These are phyloP conservation scores for Panurus biarmicus DNA, from an alignment of 2,113 vertebrate species.

Conservation along the genomic window DNA sequence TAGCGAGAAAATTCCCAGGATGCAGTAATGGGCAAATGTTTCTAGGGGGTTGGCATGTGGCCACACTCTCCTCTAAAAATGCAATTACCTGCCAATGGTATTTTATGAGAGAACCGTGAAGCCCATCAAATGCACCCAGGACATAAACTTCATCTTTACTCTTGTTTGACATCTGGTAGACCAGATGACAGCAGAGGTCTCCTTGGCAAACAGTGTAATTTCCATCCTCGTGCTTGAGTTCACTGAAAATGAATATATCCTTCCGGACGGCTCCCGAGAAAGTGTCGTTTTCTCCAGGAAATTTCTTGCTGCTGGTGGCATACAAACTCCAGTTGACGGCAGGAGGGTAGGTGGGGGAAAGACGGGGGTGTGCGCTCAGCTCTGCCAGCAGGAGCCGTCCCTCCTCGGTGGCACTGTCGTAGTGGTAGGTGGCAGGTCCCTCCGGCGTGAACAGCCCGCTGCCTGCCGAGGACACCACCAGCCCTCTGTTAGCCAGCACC, in stretches of 20 bases:
- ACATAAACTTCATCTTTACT: slow-evolving; percentile 55
- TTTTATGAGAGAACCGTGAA: slow-evolving; percentile 57
- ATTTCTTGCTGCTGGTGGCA: neutral
- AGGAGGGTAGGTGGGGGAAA: neutral
- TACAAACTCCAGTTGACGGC: slow-evolving; percentile 43
- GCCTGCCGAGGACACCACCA: slow-evolving; percentile 6
- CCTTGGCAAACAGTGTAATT: slow-evolving; percentile 67
- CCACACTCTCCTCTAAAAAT: neutral
- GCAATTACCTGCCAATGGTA: slow-evolving; percentile 68
- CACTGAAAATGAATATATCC: slow-evolving; percentile 64
- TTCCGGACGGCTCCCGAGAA: slow-evolving; percentile 42
- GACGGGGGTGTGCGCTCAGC: neutral
- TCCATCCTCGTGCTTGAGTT: slow-evolving; percentile 34
- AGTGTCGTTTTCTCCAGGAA: neutral
- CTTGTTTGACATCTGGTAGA: slow-evolving; percentile 54
- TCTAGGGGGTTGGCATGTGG: neutral
- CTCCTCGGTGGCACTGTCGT: slow-evolving; percentile 43
- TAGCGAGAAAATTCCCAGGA: neutral
- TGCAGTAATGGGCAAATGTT: neutral
- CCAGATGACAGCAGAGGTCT: slow-evolving; percentile 64
- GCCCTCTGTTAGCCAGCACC: neutral
- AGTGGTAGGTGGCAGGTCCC: slow-evolving; percentile 34
- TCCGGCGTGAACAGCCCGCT: slow-evolving; percentile 56
- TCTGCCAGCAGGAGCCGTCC: slow-evolving; percentile 59
- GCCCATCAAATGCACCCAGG: slow-evolving; percentile 63